Base-by-base conservation (phyloP, 2,113 vertebrate species). In the Sinocyclocheilus grahami region DNA sequence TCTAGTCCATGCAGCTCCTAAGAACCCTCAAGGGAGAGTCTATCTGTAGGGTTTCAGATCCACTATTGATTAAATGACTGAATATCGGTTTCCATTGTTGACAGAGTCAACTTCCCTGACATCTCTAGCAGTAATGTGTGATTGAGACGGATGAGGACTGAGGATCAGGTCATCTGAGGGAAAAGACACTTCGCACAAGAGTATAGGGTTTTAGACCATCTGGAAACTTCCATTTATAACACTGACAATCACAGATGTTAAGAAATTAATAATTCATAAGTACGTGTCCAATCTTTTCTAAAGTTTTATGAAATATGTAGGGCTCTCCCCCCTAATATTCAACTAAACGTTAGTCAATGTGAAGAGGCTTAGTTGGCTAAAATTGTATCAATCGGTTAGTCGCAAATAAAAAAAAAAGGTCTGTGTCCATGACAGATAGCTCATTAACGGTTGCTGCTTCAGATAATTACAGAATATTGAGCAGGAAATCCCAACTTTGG, bases 31-130 rank as follows among this genome's bases (percentile, higher is more conserved):
- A 51, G 76, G 67, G 67, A 71, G 60, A 75, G 75, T 84, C 58
- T 18, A 88, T 76, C 85, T 75, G 85, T 51, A 24, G 11, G 42
- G 53, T 78, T 74, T 88, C 85, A 84, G 76, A 81, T 82, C 67
- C 33, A 62, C 67, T 55, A 88, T 88, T 78, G 87, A 88, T 86
- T 85, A 88, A 67, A 71, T 86, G 87, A 86, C 85, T 85, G 30
- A 48, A 82, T 51, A 78, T 65, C 81, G 27, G 12, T 33, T 84
- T 82, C 83, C 67, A 79, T 88, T 86, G 85, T 75, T 86, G 85
- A 86, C 55, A 65, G 79, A 65, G 79, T 82, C 39, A 65, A 30
- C 78, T 86, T 86, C 85, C 67, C 39, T 77, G 53, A 78, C 75
- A 79, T 79, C 74, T 82, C 30, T 33, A 51, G 85, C 46, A 37